phyloP scores from a whole-genome alignment of 1,140 invertebrate species.

The Trachymyrmex cornetzi region DNA sequence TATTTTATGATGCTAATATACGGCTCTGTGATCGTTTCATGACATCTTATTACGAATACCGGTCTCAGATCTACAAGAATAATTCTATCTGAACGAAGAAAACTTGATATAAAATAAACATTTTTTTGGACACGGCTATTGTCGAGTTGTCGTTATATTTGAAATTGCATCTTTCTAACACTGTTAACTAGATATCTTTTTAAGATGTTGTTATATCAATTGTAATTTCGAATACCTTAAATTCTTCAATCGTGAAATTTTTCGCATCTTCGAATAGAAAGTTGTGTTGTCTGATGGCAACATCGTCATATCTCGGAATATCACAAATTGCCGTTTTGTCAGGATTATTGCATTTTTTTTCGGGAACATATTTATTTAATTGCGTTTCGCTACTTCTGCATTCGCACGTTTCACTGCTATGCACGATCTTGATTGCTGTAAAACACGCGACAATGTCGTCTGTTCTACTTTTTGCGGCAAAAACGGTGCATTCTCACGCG shows the following conservation, averaged over 20 bases:
- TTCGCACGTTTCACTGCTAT: not conserved
- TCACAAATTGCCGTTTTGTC: not conserved
- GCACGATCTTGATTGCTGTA: conserved; percentile 1
- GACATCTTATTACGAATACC: too few relatives aligned
- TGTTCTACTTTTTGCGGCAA: conserved; percentile 15
- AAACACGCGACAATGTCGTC: conserved; percentile 42
- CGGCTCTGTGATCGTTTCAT: too few relatives aligned
- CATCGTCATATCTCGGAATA: not conserved
- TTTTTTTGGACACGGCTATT: not conserved
- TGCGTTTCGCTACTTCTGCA: not conserved
- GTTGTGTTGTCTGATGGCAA: too few relatives aligned
- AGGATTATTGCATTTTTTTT: not conserved
- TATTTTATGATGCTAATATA: too few relatives aligned
- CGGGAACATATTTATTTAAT: conserved; percentile 3
- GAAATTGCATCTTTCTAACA: not conserved
- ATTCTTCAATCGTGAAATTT: not conserved
- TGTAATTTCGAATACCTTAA: not conserved
- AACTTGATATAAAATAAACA: too few relatives aligned
- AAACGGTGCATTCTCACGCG: conserved; percentile 65
- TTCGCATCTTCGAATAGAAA: not conserved
- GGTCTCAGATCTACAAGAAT: too few relatives aligned
- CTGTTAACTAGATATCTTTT: not conserved
- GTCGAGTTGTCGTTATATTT: not conserved
- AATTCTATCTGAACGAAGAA: too few relatives aligned
- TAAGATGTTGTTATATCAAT: not conserved